Conservation (phyloP, 2,797 vertebrate genomes). For the Hippopotamyrus pictus region DNA sequence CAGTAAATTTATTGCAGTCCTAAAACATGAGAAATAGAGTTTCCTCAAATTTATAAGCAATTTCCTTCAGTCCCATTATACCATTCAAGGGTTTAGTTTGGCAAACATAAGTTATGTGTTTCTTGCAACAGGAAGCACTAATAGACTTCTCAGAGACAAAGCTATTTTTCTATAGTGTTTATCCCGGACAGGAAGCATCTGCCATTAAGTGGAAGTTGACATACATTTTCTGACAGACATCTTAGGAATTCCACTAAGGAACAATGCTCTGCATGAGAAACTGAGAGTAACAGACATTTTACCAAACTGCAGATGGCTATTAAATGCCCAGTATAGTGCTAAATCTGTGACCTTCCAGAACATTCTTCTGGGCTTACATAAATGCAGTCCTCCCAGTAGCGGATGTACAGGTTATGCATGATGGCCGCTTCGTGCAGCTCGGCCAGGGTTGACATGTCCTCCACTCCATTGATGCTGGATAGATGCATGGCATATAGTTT, state of each 20-base stretch:
- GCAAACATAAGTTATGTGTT: not conserved
- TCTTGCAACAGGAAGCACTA: not conserved
- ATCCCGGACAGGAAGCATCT: conserved; percentile 13
- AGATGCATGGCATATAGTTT: conserved; percentile 73
- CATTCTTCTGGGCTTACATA: conserved; percentile 66
- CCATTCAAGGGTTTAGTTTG: not conserved
- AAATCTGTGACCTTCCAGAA: not conserved
- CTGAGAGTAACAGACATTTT: not conserved
- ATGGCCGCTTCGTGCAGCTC: conserved; percentile 85
- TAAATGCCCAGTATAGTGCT: not conserved
- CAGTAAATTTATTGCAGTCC: not conserved
- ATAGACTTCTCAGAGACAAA: not conserved
- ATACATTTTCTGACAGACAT: conserved; percentile 1
- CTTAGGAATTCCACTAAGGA: not conserved
- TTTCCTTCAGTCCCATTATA: not conserved
- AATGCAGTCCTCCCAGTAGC: conserved; percentile 76
- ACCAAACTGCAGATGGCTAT: not conserved
- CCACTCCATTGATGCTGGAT: conserved; percentile 72
- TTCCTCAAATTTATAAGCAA: not conserved
- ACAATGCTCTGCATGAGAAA: not conserved
- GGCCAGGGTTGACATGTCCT: conserved; percentile 82
- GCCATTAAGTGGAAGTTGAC: not conserved
- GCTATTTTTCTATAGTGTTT: not conserved
- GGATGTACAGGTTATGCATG: conserved; percentile 80
- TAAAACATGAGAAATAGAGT: not conserved